Conservation (phyloP, 2,113 vertebrate genomes). For the Sphyrna mokarran region DNA sequence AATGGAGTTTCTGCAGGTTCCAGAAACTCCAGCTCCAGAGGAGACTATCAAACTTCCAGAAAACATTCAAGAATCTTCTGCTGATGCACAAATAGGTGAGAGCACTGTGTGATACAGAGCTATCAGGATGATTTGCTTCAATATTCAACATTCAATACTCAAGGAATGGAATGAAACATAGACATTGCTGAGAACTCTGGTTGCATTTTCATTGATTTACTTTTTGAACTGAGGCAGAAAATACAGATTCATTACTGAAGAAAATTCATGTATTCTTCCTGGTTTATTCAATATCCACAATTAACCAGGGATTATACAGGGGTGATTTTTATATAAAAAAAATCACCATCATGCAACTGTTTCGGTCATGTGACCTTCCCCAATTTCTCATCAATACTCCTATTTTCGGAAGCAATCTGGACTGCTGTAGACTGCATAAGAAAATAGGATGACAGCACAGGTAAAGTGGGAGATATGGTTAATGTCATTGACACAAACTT, state of each 20-base stretch:
- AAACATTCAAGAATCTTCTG: conserved; percentile 73
- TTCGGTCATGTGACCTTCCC: neutral
- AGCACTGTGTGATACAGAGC: neutral
- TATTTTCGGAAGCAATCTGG: neutral
- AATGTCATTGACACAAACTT: neutral
- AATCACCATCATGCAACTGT: neutral
- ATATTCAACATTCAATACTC: neutral
- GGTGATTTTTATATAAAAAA: neutral
- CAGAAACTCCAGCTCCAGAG: conserved; percentile 89
- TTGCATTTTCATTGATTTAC: neutral
- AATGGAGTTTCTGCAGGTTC: conserved; percentile 97
- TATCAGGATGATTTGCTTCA: neutral
- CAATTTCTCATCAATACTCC: neutral
- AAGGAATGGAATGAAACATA: neutral
- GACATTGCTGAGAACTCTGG: neutral
- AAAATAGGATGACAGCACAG: neutral
- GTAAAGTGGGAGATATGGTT: neutral
- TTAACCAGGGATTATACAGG: neutral
- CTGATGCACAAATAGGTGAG: conserved; percentile 84
- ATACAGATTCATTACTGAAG: neutral
- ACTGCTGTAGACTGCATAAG: neutral
- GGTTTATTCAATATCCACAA: neutral
- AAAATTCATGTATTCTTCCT: neutral
- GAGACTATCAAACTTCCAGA: conserved; percentile 63
- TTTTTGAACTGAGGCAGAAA: neutral